A percentile compares a stretch with the other conserved stretches of the same genome.
These are phyloP conservation scores for Trissolcus japonicus DNA, from an alignment of 2,888 invertebrate genomes.

Conservation along the genomic window DNA sequence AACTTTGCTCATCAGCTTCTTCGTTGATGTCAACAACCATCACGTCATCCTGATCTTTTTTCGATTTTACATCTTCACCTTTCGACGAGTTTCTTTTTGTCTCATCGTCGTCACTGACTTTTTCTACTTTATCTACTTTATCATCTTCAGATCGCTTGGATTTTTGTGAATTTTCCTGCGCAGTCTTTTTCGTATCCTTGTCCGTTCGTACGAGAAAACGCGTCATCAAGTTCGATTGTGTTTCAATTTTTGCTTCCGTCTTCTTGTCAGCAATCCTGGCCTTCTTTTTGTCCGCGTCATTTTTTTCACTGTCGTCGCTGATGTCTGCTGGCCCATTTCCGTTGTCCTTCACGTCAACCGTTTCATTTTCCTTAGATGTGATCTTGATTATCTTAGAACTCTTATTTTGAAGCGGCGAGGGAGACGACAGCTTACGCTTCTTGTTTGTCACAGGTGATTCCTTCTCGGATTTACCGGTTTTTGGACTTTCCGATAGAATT, in stretches of 20 bases:
- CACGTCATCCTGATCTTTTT: neutral
- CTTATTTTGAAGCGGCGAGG: conserved; percentile 61
- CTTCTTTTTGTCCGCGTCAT: conserved; percentile 33
- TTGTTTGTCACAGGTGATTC: conserved; percentile 63
- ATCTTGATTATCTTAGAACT: conserved; percentile 67
- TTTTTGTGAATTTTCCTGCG: neutral
- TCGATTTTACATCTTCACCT: conserved; percentile 24
- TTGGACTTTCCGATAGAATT: conserved; percentile 62
- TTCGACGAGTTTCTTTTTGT: neutral
- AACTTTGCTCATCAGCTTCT: too few relatives aligned
- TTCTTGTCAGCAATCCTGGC: conserved; percentile 49
- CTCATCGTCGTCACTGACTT: neutral
- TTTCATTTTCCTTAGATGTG: conserved; percentile 62
- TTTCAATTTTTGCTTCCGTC: conserved; percentile 51
- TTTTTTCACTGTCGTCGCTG: conserved; percentile 20
- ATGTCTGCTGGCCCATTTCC: conserved; percentile 16
- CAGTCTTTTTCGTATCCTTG: conserved; percentile 13
- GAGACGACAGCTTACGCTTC: conserved; percentile 68
- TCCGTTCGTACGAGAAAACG: conserved; percentile 60
- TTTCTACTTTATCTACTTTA: neutral
- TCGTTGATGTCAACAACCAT: neutral
- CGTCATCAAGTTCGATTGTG: conserved; percentile 52
- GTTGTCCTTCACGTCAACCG: conserved; percentile 15
- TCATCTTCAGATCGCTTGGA: neutral
- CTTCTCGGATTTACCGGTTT: conserved; percentile 41